A percentile compares a stretch with the other conserved stretches of the same genome.
Conservation (phyloP, 2,888 invertebrate genomes). For the Gortyna flavago region DNA sequence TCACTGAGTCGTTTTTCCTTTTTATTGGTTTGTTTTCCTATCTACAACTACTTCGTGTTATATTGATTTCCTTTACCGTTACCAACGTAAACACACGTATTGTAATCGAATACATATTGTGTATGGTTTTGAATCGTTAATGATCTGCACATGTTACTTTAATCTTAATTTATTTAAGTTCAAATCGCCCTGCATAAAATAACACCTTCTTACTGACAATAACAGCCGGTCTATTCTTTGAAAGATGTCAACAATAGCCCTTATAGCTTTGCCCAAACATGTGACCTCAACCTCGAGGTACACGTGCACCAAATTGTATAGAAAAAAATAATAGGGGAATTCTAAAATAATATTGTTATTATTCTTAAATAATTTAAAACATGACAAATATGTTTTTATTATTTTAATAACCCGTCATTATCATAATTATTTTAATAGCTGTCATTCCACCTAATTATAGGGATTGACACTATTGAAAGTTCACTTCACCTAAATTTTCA, state of each 20-base stretch:
- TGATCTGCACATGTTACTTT: neutral
- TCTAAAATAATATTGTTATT: no score
- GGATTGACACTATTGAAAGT: neutral
- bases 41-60: neutral
- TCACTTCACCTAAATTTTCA: no score
- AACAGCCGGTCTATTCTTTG: neutral
- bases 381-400: no score
- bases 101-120: neutral
- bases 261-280: no score
- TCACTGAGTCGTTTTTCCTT: constrained; percentile 3
- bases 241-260: no score
- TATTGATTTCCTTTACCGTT: neutral
- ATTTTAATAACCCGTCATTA: no score
- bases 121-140: constrained; percentile 3
- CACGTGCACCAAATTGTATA: no score
- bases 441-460: neutral
- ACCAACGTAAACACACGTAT: neutral
- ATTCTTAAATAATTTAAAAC: no score
- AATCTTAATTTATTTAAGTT: neutral
- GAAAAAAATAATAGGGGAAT: no score
- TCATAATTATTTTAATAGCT: neutral
- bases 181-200: neutral
- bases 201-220: neutral
- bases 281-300: no score
- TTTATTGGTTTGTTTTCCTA: constrained; percentile 15